A percentile compares a stretch with the other conserved stretches of the same genome.
Conservation (phyloP, 2,888 invertebrate genomes). For the Venusia cambrica region DNA sequence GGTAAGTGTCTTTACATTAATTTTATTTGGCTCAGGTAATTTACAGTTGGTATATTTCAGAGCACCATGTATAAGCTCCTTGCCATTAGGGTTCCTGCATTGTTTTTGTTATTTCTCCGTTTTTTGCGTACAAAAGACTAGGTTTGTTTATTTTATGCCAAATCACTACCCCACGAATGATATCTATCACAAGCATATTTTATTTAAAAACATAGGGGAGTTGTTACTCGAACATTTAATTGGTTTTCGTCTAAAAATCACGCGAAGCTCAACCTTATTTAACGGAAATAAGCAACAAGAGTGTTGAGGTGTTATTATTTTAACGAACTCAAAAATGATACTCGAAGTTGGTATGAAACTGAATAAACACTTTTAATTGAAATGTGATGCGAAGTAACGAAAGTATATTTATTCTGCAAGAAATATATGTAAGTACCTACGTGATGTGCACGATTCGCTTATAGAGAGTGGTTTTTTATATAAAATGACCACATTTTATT, state of each 20-base stretch:
- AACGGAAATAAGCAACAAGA: background rate
- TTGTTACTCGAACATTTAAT: slow-evolving; percentile 20
- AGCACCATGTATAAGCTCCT: slow-evolving; percentile 50
- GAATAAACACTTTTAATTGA: slow-evolving; percentile 15
- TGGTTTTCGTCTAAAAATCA: slow-evolving; percentile 5
- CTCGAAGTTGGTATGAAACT: slow-evolving; percentile 13
- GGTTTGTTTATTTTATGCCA: slow-evolving; percentile 74
- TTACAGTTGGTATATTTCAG: too few relatives aligned
- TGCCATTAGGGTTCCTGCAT: slow-evolving; percentile 53
- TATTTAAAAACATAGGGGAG: slow-evolving; percentile 70
- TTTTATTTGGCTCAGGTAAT: too few relatives aligned
- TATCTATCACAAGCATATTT: slow-evolving; percentile 64
- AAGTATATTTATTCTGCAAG: slow-evolving; percentile 2
- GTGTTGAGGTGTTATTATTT: slow-evolving; percentile 10
- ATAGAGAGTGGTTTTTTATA: too few relatives aligned
- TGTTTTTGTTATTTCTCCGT: slow-evolving; percentile 76
- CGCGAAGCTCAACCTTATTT: slow-evolving; percentile 14
- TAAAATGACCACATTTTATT: too few relatives aligned
- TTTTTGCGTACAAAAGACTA: slow-evolving; percentile 69
- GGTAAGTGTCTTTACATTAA: too few relatives aligned
- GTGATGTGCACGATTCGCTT: too few relatives aligned
- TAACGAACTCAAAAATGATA: slow-evolving; percentile 13
- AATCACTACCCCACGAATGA: slow-evolving; percentile 75
- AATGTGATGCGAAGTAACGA: slow-evolving; percentile 1
- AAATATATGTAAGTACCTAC: too few relatives aligned